Percentiles rank a stretch among this genome's conserved stretches.
These are phyloP conservation scores for Halcyon senegalensis DNA, from an alignment of 2,113 vertebrate species.

Conservation along the genomic window DNA sequence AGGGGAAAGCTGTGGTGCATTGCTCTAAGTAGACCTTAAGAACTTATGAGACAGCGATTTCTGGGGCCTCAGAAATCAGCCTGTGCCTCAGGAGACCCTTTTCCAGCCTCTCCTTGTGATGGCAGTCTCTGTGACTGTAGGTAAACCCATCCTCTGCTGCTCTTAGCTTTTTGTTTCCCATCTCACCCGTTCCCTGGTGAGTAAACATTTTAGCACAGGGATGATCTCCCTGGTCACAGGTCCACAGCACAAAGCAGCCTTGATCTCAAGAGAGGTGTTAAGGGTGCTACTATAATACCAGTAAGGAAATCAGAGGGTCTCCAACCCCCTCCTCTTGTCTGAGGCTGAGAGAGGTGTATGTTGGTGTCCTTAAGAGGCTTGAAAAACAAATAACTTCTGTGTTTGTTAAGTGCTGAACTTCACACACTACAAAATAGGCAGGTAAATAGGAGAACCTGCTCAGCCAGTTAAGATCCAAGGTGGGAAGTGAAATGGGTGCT, in stretches of 20 bases:
- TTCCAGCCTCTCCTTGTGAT: neutral
- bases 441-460: neutral
- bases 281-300: neutral
- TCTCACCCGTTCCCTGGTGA: neutral
- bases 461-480: constrained; percentile 7
- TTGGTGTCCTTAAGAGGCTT: neutral
- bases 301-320: neutral
- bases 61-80: neutral
- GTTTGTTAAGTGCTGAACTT: constrained; percentile 17
- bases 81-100: neutral
- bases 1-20: neutral
- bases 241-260: neutral
- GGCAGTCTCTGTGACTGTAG: neutral
- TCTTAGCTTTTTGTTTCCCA: neutral
- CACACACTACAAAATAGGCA: neutral
- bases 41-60: neutral
- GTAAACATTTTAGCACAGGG: neutral
- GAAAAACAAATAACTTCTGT: neutral
- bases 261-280: neutral
- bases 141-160: neutral
- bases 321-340: neutral
- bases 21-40: neutral
- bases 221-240: accelerated
- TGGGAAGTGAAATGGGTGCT: neutral
- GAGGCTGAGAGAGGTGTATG: neutral